Conservation (phyloP, 2,113 vertebrate genomes). For the Microtus montanus region DNA sequence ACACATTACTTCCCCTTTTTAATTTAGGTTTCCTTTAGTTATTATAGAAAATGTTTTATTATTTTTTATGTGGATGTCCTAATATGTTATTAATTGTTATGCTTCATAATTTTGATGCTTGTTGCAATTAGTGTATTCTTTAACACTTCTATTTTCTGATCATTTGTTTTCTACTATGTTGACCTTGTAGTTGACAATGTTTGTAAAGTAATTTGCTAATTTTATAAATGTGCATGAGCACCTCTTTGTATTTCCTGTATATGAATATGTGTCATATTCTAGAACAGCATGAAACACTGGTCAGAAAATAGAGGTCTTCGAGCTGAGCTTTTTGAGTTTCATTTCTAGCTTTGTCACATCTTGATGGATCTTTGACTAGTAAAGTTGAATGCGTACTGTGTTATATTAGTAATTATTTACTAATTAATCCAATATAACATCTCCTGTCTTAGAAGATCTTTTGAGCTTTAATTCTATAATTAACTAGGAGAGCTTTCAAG, state of each 20-base stretch:
- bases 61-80: not conserved
- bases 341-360: not conserved
- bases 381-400: not conserved
- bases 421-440: not conserved
- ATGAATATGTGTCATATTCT: not conserved
- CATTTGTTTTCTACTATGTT: not conserved
- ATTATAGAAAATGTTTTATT: not conserved
- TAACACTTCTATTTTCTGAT: not conserved
- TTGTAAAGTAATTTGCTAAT: not conserved
- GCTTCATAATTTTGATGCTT: conserved; percentile 6
- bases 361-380: not conserved
- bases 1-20: not conserved
- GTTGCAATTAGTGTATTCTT: not conserved
- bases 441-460: not conserved
- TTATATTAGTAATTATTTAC: not conserved
- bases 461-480: not conserved
- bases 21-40: conserved; percentile 4
- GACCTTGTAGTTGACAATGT: not conserved
- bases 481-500: not conserved
- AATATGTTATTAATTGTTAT: not conserved
- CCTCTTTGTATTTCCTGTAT: not conserved
- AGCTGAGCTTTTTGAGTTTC: not conserved
- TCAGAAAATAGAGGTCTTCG: not conserved
- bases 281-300: not conserved
- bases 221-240: not conserved